Evolutionary conservation across 1,140 invertebrate species (phyloP), one percentile per base, ranked within the genome.

Genomic region (Chelonus insularis): DNA sequence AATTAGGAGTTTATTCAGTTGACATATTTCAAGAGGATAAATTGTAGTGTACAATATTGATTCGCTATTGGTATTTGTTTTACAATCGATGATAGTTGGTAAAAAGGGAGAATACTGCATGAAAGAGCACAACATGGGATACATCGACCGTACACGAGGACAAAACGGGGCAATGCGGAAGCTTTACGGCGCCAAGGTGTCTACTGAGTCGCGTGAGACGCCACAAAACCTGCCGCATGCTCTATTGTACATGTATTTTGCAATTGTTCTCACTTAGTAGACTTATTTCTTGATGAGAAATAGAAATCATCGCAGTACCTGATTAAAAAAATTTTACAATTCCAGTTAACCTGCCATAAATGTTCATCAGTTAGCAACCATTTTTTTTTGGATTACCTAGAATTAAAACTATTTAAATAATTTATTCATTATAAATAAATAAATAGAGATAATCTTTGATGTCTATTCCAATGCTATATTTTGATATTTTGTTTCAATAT

Each of bases 141-240:
- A 65, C 39, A 65, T 65, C 59, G 59, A 65, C 60, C 57, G 34
- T 37, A 37, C 41, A 36, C 39, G 57, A 60, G 63, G 50, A 66
- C 61, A 63, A 64, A 67, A 65, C 63, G 66, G 36, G 60, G 51
- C 62, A 63, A 64, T 62, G 66, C 63, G 63, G 66, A 64, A 64
- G 51, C 57, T 51, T 41, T 45, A 59, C 54, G 66, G 66, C 66
- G 66, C 66, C 66, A 25, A 65, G 66, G 60, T 62, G 66, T 67
- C 66, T 67, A 51, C 41, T 16, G 23, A 62, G 63, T 67, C 66
- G 66, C 66, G 66, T 67, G 66, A 67, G 66, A 67, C 66, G 66
- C 66, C 66, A 62, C 58, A 18, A 60, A 57, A 55, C 66, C 66
- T 64, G 52, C 59, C 20, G 54, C 32, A 45, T 37, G 36, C 21